Evolutionary conservation across 2,113 vertebrate species (phyloP).

Genomic region (Cyrtonyx montezumae): DNA sequence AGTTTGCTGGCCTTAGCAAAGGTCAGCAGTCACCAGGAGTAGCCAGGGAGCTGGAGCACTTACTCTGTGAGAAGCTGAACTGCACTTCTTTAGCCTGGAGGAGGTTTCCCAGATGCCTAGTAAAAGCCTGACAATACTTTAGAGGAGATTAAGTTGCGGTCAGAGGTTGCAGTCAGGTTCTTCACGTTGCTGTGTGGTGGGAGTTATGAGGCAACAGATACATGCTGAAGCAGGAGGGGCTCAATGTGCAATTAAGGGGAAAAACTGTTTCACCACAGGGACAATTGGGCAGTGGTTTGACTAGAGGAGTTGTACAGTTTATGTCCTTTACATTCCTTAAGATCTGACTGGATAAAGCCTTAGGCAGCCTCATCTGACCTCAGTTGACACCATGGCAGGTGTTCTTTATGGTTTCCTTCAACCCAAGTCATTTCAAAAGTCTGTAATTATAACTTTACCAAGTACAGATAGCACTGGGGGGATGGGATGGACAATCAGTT

Average conservation of each 20-base stretch:
- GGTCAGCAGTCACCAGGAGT: not conserved
- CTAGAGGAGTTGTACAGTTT: not conserved
- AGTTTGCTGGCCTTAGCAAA: not conserved
- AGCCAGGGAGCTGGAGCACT: not conserved
- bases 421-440: not conserved
- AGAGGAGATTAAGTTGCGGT: not conserved
- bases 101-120: not conserved
- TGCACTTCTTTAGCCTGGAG: not conserved
- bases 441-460: not conserved
- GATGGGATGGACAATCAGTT: fast-evolving
- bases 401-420: not conserved
- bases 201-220: not conserved
- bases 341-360: not conserved
- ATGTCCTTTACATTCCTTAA: not conserved
- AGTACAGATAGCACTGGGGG: not conserved
- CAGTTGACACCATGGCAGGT: not conserved
- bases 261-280: not conserved
- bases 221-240: not conserved
- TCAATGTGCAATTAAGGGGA: not conserved
- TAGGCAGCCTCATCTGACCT: not conserved
- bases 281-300: not conserved
- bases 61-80: not conserved
- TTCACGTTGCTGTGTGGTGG: not conserved
- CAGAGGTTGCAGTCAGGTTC: not conserved
- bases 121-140: not conserved